Conservation (phyloP, 2,797 vertebrate genomes). For the Pelochelys cantorii region DNA sequence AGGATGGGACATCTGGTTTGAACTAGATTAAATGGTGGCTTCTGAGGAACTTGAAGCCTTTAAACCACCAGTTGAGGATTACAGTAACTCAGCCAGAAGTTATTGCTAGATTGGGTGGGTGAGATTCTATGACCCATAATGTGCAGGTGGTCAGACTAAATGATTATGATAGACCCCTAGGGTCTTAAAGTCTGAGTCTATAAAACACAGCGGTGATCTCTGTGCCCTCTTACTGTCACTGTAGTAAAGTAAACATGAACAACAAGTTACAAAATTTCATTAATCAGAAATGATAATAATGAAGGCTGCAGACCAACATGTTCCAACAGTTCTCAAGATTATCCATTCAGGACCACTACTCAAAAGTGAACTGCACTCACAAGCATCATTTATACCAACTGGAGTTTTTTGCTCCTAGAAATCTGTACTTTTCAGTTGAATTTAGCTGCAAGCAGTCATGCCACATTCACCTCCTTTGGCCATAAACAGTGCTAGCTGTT, state of each 20-base stretch:
- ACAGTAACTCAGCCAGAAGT: too few relatives aligned
- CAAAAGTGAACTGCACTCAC: neutral
- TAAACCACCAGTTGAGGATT: neutral
- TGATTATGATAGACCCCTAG: neutral
- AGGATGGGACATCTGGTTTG: too few relatives aligned
- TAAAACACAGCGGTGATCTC: neutral
- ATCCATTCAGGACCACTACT: neutral
- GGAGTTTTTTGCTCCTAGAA: neutral
- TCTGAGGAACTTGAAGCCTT: neutral
- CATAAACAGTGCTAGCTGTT: fast-evolving
- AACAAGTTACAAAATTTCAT: neutral
- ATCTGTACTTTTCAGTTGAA: neutral
- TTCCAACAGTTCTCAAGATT: neutral
- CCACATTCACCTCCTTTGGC: fast-evolving
- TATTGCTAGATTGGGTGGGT: too few relatives aligned
- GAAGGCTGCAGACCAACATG: constrained; percentile 24
- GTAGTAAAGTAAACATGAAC: neutral
- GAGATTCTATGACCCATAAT: too few relatives aligned
- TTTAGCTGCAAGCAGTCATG: neutral
- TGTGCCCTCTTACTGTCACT: neutral
- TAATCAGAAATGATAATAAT: neutral
- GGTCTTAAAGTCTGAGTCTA: neutral
- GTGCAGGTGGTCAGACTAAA: too few relatives aligned
- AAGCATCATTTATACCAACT: fast-evolving
- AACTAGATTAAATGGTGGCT: too few relatives aligned